Base-by-base conservation (phyloP, 30 jellyfish, hydroid and myxozoan genomes). In the Haliclystus octoradiatus region DNA sequence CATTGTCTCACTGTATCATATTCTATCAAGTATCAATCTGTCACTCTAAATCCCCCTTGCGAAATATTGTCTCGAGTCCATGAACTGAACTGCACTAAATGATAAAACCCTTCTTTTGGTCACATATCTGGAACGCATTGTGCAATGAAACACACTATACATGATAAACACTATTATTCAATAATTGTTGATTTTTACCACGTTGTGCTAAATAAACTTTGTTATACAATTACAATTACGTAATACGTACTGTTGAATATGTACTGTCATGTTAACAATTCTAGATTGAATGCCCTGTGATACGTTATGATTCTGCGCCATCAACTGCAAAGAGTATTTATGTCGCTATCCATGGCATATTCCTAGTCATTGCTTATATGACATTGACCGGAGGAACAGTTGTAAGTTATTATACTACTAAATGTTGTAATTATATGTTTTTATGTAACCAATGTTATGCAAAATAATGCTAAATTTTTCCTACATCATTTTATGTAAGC, bases 251-350 rank as follows among this genome's bases (percentile, higher is more conserved):
- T 40, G 57, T 5, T 40, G 19, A 9, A 40, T 5, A 40, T 40
- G 57, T 40, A 40, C n/a, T 40, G 57, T 5, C 19, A 40, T 40
- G 57, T 5, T 40, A 5, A 5, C 9, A 5, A 9, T 40, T 40
- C 9, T 19, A 80, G 93, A 65, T 80, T 23, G 81, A 63, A 32
- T 31, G 34, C 30, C 93, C 93, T 1, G 93, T 80, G 14, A 72
- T 28, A 27, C 71, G 53, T 30, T 72, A 71, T 53, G 85, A 80
- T 33, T 57, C 49, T 31, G 24, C 49, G 5, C 30, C 33, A 2
- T 66, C 93, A 1, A 1, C 29, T 22, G 0, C 3, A 28, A 25
- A 23, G 40, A 29, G 26, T 7, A 32, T 57, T 50, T 80, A 80
- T 63, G 40, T 80, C 34, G 12, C 66, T 13, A 5, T 80, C 26